A percentile compares a stretch with the other conserved stretches of the same genome.
These are phyloP conservation scores for Catostomus latipinnis DNA, from an alignment of 2,797 vertebrate genomes.

Conservation along the genomic window DNA sequence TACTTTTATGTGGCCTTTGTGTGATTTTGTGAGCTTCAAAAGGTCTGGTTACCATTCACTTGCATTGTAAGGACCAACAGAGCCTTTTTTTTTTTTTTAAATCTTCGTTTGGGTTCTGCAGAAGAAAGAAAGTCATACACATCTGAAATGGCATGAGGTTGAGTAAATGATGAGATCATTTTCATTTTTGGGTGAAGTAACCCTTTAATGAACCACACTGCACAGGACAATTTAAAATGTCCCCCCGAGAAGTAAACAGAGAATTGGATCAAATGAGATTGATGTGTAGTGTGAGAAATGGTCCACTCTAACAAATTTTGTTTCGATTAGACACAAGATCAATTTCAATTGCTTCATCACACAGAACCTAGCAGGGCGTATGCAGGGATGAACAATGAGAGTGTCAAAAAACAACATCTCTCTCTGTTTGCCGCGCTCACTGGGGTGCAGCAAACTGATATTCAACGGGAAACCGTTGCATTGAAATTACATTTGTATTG, in stretches of 20 bases:
- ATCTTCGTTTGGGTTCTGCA: too few relatives aligned
- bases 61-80: too few relatives aligned
- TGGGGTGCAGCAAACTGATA: constrained; percentile 44
- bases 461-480: constrained; percentile 25
- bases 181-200: not conserved
- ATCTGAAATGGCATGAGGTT: too few relatives aligned
- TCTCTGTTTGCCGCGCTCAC: constrained; percentile 37
- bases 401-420: constrained; percentile 55
- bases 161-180: too few relatives aligned
- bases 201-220: constrained; percentile 34
- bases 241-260: constrained; percentile 23
- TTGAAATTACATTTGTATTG: constrained; percentile 52
- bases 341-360: constrained; percentile 56
- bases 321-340: constrained; percentile 62
- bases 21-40: too few relatives aligned
- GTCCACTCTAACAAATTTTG: constrained; percentile 57
- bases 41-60: too few relatives aligned
- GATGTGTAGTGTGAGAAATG: constrained; percentile 52
- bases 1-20: too few relatives aligned
- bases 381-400: constrained; percentile 58
- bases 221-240: constrained; percentile 39
- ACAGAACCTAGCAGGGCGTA: constrained; percentile 39
- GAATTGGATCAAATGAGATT: constrained; percentile 51
- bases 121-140: too few relatives aligned
- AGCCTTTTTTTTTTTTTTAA: too few relatives aligned